phyloP scores from a whole-genome alignment of 2,113 vertebrate genomes.

The Argyrosomus japonicus region DNA sequence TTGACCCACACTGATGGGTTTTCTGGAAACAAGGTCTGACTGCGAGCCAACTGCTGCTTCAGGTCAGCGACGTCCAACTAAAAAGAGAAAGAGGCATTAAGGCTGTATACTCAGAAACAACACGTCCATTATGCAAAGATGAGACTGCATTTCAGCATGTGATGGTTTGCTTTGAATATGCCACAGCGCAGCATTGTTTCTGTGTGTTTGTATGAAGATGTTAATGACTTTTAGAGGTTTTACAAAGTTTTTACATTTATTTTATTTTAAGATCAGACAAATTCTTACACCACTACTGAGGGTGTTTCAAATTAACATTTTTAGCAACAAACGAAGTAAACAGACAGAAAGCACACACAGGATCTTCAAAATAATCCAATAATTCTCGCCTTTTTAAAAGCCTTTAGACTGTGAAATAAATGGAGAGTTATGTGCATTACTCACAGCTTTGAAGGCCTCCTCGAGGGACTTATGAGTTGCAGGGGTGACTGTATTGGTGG shows the following conservation, averaged over 20 bases:
- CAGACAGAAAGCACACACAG: neutral
- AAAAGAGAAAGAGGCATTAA: neutral
- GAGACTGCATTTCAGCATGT: constrained; percentile 50
- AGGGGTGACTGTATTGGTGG: constrained; percentile 43
- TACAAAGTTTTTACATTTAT: neutral
- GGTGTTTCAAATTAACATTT: neutral
- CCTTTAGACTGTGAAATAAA: neutral
- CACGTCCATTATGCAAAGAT: constrained; percentile 24
- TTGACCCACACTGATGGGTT: constrained; percentile 96
- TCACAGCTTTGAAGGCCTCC: constrained; percentile 91
- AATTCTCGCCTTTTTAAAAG: neutral
- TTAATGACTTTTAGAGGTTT: neutral
- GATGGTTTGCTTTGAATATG: constrained; percentile 15
- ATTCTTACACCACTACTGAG: neutral
- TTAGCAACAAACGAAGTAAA: neutral
- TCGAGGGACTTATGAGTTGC: constrained; percentile 86
- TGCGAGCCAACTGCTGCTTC: constrained; percentile 92
- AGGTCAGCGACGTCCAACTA: constrained; percentile 89
- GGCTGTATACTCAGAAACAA: constrained; percentile 31
- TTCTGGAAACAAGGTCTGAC: constrained; percentile 90
- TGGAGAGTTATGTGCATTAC: constrained; percentile 62
- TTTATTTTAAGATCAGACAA: neutral
- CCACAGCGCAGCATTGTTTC: constrained; percentile 27
- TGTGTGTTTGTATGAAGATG: neutral
- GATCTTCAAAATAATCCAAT: neutral